Evolutionary conservation across 2,113 vertebrate species (phyloP), one percentile per base, ranked within the genome.

Genomic region (Sinocyclocheilus rhinocerous): DNA sequence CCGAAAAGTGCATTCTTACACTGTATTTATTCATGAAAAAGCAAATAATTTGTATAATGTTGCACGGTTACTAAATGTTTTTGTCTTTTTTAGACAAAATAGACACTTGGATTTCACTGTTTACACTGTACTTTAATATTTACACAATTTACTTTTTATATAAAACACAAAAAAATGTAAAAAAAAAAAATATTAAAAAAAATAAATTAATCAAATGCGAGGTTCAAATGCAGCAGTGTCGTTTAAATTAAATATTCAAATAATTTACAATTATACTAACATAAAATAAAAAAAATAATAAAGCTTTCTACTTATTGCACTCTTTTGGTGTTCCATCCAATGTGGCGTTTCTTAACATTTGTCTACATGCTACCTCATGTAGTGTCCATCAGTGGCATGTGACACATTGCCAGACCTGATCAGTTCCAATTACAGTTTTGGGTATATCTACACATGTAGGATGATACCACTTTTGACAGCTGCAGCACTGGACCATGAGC

Each of bases 381-480:
- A 75, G 39, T 75, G 39, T 75, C 72, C 39, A 45, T 75, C 72
- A 75, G 18, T 75, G 36, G 72, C 39, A 75, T 42, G 36, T 75
- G 72, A 45, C 36, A 75, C 76, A 77, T 77, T 78, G 26, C 76
- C 29, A 59, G 76, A 33, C 76, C 55, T 57, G 3, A 79, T 59
- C 52, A 59, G 29, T 79, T 18, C 76, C 76, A 79, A 79, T 79
- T 10, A 79, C 76, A 11, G 6, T 79, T 55, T 29, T 79, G 15
- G 76, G 29, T 33, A 59, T 79, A 10, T 57, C 9, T 79, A 79
- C 16, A 59, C 52, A 79, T 22, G 52, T 59, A 57, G 76, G 76
- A 22, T 79, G 76, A 39, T 59, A 59, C 76, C 76, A 79, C 76
- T 59, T 4, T 36, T 59, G 50, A 29, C 76, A 79, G 10, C 13